These are phyloP conservation scores for Lithophane ornitopus DNA, from an alignment of 2,888 invertebrate species.

Conservation along the genomic window DNA sequence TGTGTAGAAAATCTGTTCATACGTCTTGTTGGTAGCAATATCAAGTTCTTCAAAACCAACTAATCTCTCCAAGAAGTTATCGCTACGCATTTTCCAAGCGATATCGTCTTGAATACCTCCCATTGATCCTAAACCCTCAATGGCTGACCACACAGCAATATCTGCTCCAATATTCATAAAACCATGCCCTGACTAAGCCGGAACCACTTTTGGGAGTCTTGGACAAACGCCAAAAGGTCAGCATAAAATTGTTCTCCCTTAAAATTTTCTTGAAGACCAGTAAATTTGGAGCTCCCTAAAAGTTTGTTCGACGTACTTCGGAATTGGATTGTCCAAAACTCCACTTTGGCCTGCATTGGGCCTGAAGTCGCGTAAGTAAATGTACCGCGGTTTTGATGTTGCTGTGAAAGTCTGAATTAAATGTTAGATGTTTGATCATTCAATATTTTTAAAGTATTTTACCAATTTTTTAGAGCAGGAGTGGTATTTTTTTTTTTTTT, in stretches of 20 bases:
- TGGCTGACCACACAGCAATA: conserved; percentile 47
- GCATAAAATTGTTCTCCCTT: background rate
- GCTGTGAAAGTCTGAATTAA: conserved; percentile 22
- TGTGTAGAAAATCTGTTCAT: background rate
- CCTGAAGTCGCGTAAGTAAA: conserved; percentile 39
- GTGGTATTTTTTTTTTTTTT: no score
- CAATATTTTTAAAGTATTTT: background rate
- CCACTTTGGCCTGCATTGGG: conserved; percentile 28
- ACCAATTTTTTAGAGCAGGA: no score
- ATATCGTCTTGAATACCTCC: background rate
- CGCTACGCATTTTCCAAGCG: conserved; percentile 1
- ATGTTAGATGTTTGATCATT: background rate
- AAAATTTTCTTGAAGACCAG: conserved; percentile 3
- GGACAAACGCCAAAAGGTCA: conserved; percentile 49
- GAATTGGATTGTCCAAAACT: conserved; percentile 51
- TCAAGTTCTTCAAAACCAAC: background rate
- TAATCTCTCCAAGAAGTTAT: background rate
- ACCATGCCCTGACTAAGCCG: conserved; percentile 30
- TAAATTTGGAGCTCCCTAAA: conserved; percentile 46
- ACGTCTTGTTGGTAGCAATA: background rate
- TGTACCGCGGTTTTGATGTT: conserved; percentile 12
- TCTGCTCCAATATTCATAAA: conserved; percentile 54
- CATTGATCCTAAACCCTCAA: conserved; percentile 9
- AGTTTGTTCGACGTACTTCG: conserved; percentile 38
- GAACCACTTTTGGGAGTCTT: conserved; percentile 46